Evolutionary conservation across 2,888 invertebrate genomes (phyloP), one percentile per base, ranked within the genome.

Genomic region (Diaprepes abbreviatus): DNA sequence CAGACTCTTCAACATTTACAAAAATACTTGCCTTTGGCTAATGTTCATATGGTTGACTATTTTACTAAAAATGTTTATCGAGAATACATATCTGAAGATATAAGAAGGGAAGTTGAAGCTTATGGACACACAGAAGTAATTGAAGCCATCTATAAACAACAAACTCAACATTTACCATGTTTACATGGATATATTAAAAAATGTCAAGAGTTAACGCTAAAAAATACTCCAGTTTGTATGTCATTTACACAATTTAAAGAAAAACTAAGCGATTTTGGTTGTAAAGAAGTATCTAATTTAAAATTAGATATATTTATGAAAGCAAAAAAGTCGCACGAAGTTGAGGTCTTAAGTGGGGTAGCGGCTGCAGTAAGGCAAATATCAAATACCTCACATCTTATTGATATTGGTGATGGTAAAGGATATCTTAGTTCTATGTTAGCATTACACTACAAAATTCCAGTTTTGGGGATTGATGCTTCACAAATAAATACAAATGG

Each of bases 371-470:
- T 93, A 6, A 80, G 83, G 16, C 74, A 79, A 12, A 73, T 80
- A 33, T 77, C 80, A 14, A 65, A 82, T 78, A 80, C 83, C 1
- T 75, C 81, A 3, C 87, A 88, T 82, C 85, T 93, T 38, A 86
- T 96, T 12, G 97, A 97, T 81, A 90, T 94, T 40, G 97, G 97
- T 0, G 95, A 95, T 78, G 97, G 97, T 0, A 92, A 94, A 80
- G 97, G 96, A 0, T 94, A 95, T 82, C 85, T 96, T 35, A 92
- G 93, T 40, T 90, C 92, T 0, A 88, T 92, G 9, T 81, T 97
- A 52, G 88, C 92, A 0, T 85, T 93, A 3, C 89, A 91, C 69
- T 89, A 93, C 82, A 82, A 86, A 21, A 84, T 93, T 64, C 90
- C 90, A 36, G 93, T 95, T 19, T 85, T 97, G 10, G 95, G 95